Conservation (phyloP, 2,888 invertebrate species). For the Spilarctia lutea region DNA sequence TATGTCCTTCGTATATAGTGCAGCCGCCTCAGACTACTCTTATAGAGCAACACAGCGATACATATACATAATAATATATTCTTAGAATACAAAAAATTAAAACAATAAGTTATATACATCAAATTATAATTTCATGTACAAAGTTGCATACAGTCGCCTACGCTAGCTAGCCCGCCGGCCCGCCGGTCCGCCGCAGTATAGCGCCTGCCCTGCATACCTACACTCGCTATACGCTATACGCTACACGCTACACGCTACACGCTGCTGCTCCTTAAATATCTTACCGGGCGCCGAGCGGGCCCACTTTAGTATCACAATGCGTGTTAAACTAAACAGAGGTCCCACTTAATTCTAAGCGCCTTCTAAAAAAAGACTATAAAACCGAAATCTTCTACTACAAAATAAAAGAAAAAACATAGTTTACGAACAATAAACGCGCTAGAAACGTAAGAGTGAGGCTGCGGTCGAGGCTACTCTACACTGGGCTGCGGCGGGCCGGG, state of each 20-base stretch:
- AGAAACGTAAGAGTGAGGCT: slow-evolving; percentile 38
- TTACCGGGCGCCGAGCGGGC: slow-evolving; percentile 76
- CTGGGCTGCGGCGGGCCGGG: no score
- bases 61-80: slow-evolving; percentile 68
- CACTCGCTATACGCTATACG: no score
- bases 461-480: slow-evolving; percentile 19
- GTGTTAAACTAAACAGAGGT: slow-evolving; percentile 79
- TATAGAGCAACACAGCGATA: slow-evolving; percentile 69
- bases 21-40: slow-evolving; percentile 65
- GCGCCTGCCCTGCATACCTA: no score
- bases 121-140: slow-evolving; percentile 82
- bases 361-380: slow-evolving; percentile 71
- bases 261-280: slow-evolving; percentile 66
- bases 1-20: slow-evolving; percentile 50
- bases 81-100: slow-evolving; percentile 79
- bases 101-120: slow-evolving; percentile 80
- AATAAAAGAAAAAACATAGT: slow-evolving; percentile 66
- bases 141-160: slow-evolving; percentile 31
- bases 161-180: slow-evolving; percentile 14
- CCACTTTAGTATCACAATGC: slow-evolving; percentile 83
- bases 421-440: slow-evolving; percentile 58
- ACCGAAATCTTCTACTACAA: slow-evolving; percentile 69
- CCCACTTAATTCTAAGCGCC: slow-evolving; percentile 72
- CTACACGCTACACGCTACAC: no score
- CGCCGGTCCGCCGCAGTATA: not conserved